Base-by-base conservation (phyloP, 2,888 invertebrate genomes). In the Hirudinaria manillensis region DNA sequence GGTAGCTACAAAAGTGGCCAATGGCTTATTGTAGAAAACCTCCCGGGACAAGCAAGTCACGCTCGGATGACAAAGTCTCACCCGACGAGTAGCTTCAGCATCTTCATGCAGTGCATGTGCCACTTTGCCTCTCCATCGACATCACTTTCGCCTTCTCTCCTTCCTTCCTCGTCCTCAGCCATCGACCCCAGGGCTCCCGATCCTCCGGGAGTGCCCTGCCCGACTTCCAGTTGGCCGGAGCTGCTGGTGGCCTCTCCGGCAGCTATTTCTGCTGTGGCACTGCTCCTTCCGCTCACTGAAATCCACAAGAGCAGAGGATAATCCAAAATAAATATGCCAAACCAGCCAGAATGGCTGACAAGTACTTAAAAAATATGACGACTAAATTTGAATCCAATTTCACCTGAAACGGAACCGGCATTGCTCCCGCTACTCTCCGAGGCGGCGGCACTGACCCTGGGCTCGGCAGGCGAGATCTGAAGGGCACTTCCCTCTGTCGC, bases 401-500 rank as follows among this genome's bases (percentile, higher is more conserved):
- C 53, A n/a, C 94, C 93, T 70, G 85, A 83, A 81, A 94, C 93
- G 82, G 93, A 94, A 83, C 94, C 94, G 36, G 92, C 93, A 38
- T 92, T 93, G 82, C 93, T 93, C 76, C 93, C 94, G 51, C 93
- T 94, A 85, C 93, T 93, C 84, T 94, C 94, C 16, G 84, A 84
- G 2, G 83, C 84, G 6, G 80, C 81, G 76, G 82, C 81, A 29
- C 85, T 34, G n/a, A 73, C 84, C 34, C 81, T 84, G 16, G 91
- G 91, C 83, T 92, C 92, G 0, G 91, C 91, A 1, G 92, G 92
- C 0, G 92, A 92, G 3, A 92, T 92, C 76, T 94, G 90, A 77
- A 95, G 87, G 0, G 94, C 94, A 71, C 93, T 94, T 76, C 94
- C 94, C 85, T 95, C 95, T 0, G 94, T 95, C 0, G 94, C 94